These are phyloP conservation scores for Alectura lathami DNA, from an alignment of 2,113 vertebrate genomes.

Conservation along the genomic window DNA sequence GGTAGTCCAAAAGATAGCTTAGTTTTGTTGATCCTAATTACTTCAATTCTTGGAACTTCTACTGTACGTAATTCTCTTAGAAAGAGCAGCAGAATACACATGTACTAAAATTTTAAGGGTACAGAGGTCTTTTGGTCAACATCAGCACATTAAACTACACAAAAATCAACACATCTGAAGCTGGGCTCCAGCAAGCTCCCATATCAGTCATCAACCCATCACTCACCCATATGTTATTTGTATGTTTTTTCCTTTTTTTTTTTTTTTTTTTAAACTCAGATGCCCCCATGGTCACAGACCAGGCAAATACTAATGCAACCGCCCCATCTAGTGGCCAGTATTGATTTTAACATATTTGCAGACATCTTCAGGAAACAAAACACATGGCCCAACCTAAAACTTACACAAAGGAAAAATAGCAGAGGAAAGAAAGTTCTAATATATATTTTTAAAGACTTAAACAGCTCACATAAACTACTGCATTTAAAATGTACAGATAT, in stretches of 20 bases:
- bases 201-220: not conserved
- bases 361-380: not conserved
- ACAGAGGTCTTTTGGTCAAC: not conserved
- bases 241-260: not conserved
- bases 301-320: not conserved
- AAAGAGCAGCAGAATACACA: not conserved
- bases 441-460: not conserved
- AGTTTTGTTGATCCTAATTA: not conserved
- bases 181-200: not conserved
- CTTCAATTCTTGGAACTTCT: not conserved
- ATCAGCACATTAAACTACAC: accelerated
- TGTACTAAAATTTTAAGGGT: not conserved
- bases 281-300: not conserved
- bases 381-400: accelerated
- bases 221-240: not conserved
- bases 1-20: not conserved
- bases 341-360: not conserved
- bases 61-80: not conserved
- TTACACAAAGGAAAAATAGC: not conserved
- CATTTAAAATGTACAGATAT: not conserved
- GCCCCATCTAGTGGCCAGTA: constrained; percentile 25
- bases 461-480: not conserved
- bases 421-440: not conserved
- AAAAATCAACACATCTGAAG: accelerated
- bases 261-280: not conserved